These are phyloP conservation scores for Tetramorium parvispinum DNA, from an alignment of 1,140 invertebrate species.

Conservation along the genomic window DNA sequence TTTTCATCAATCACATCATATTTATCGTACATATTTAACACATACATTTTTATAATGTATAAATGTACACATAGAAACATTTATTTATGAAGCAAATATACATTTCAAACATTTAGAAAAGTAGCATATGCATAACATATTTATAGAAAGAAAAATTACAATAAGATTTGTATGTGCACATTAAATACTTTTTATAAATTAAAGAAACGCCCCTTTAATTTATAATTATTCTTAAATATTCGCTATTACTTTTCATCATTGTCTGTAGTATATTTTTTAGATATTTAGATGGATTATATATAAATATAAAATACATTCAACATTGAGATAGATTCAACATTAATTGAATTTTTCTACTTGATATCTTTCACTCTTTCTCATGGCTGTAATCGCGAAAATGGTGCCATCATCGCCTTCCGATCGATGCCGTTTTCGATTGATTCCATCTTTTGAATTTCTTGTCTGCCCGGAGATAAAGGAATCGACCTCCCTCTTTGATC, in stretches of 20 bases:
- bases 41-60: not conserved
- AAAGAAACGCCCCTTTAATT: not conserved
- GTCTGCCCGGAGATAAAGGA: constrained; percentile 25
- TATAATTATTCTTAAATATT: not conserved
- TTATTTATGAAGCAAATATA: not conserved
- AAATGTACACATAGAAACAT: not conserved
- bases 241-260: not conserved
- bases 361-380: not conserved
- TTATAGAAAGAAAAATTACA: constrained; percentile 10
- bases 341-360: constrained; percentile 3
- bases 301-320: not conserved
- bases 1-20: too few relatives aligned
- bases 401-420: constrained; percentile 4
- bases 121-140: too few relatives aligned
- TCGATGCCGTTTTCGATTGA: constrained; percentile 31
- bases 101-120: not conserved
- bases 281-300: constrained; percentile 4
- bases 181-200: not conserved
- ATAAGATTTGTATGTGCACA: not conserved
- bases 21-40: not conserved
- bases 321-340: not conserved
- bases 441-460: constrained; percentile 5
- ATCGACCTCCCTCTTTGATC: constrained; percentile 68
- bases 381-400: not conserved
- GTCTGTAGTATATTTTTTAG: not conserved